Percentiles rank a stretch among this genome's conserved stretches.
Evolutionary conservation across 1,140 invertebrate genomes (phyloP).

Genomic region (Pararge aegeria): DNA sequence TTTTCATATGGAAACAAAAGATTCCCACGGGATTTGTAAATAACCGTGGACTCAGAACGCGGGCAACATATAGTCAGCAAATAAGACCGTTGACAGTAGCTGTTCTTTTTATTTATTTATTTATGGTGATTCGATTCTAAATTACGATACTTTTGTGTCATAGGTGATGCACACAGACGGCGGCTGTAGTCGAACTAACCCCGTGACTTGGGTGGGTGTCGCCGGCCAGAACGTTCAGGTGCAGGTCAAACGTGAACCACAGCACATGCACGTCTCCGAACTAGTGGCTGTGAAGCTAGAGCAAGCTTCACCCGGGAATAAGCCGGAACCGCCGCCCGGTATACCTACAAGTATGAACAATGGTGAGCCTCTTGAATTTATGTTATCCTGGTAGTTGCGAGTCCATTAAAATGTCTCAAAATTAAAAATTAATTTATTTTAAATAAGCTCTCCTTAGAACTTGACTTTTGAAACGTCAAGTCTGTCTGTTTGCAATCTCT

Average conservation of each 20-base stretch:
- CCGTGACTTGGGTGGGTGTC: constrained; percentile 79
- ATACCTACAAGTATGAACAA: constrained; percentile 69
- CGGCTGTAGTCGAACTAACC: constrained; percentile 81
- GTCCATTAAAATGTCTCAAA: too few relatives aligned
- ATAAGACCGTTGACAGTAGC: too few relatives aligned
- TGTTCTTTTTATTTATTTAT: too few relatives aligned
- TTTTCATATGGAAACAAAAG: too few relatives aligned
- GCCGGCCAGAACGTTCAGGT: constrained; percentile 61
- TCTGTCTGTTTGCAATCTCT: too few relatives aligned
- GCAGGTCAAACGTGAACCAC: constrained; percentile 73
- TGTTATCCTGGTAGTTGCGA: not conserved
- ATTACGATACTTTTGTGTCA: not conserved
- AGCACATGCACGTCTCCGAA: constrained; percentile 59
- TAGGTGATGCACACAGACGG: constrained; percentile 63
- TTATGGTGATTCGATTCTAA: too few relatives aligned
- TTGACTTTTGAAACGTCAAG: too few relatives aligned
- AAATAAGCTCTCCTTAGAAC: too few relatives aligned
- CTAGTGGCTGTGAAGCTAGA: constrained; percentile 73
- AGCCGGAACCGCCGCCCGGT: constrained; percentile 49
- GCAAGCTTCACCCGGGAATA: constrained; percentile 69
- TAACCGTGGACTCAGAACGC: too few relatives aligned
- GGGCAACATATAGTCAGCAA: too few relatives aligned
- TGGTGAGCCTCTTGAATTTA: constrained; percentile 42
- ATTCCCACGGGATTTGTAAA: too few relatives aligned
- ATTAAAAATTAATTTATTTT: too few relatives aligned